Conservation (phyloP, 2,113 vertebrate species). For the Accipiter virgatus region DNA sequence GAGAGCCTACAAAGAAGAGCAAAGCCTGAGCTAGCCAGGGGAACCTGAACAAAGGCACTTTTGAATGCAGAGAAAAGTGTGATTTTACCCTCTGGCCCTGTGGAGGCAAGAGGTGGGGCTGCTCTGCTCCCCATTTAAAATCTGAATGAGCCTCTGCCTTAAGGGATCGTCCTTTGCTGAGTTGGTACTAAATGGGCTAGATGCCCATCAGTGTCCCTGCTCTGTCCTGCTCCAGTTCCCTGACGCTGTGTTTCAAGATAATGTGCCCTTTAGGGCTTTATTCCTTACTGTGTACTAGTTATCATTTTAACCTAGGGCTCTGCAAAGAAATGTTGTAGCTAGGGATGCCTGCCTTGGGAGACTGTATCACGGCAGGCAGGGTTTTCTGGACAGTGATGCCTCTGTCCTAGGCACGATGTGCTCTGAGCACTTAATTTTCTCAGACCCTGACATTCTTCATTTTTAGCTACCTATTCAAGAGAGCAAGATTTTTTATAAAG, state of each 20-base stretch:
- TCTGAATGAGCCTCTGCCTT: neutral
- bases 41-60: conserved; percentile 12
- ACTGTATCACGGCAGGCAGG: neutral
- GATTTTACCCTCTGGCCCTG: neutral
- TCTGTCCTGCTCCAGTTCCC: neutral
- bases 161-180: neutral
- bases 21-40: neutral
- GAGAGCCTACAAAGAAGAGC: conserved; percentile 8
- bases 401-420: neutral
- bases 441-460: neutral
- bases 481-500: neutral
- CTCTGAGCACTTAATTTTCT: neutral
- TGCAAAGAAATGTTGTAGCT: neutral
- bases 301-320: neutral
- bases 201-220: neutral
- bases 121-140: neutral
- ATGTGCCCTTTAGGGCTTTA: neutral
- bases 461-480: neutral
- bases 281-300: neutral
- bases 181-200: conserved; percentile 15
- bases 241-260: neutral
- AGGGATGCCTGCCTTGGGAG: neutral
- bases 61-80: neutral
- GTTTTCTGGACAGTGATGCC: neutral
- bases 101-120: neutral